Percentiles rank a stretch among this genome's conserved stretches.
Evolutionary conservation across 92 coral and sea anemone species (phyloP).

Genomic region (Hydrozoanthus gracilis): DNA sequence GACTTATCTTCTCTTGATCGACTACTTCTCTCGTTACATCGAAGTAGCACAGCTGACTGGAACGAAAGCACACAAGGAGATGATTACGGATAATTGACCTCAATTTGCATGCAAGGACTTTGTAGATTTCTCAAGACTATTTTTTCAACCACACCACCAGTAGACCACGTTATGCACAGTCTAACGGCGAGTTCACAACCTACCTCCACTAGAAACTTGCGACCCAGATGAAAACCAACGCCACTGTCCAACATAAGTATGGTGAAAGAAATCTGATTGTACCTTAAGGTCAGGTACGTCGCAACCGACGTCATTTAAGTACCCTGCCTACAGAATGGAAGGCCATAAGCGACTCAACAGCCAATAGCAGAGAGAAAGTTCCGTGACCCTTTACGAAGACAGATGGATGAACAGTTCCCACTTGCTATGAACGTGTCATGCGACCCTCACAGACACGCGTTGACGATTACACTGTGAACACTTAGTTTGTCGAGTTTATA

Average conservation of each 20-base stretch:
- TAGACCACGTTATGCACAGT: conserved; percentile 33
- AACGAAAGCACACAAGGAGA: conserved; percentile 7
- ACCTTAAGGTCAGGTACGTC: conserved; percentile 54
- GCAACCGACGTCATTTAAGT: conserved; percentile 64
- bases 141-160: conserved; percentile 11
- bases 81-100: conserved; percentile 19
- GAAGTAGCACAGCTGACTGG: conserved; percentile 5
- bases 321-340: conserved; percentile 15
- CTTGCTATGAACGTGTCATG: conserved; percentile 2
- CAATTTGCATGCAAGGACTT: conserved; percentile 10
- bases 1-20: conserved; percentile 23
- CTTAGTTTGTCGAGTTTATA: no score
- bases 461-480: conserved; percentile 8
- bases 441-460: conserved; percentile 1
- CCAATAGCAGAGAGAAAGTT: conserved; percentile 5
- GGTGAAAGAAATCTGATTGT: conserved; percentile 36
- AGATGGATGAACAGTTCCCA: conserved; percentile 12
- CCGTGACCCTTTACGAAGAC: not conserved
- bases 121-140: conserved; percentile 18
- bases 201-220: conserved; percentile 3
- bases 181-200: conserved; percentile 33
- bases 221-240: conserved; percentile 18
- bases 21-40: conserved; percentile 37
- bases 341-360: conserved; percentile 1
- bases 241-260: conserved; percentile 35